Base-by-base conservation (phyloP, 2,113 vertebrate species). In the Kryptolebias marmoratus region DNA sequence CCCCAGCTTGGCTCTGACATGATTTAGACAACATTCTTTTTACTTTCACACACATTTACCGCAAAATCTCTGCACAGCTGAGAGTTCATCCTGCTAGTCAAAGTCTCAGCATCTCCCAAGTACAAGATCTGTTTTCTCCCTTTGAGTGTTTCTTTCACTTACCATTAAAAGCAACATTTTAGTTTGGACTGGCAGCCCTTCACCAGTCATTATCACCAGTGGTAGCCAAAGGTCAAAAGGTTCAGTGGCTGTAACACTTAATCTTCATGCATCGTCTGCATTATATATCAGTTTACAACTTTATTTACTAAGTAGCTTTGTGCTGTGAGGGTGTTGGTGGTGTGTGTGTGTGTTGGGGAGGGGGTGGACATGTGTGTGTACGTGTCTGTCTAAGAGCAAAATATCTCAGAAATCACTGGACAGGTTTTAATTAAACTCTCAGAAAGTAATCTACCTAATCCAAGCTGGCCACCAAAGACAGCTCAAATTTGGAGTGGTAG, bases 161-260 rank as follows among this genome's bases (percentile, higher is more conserved):
- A n/a, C 64, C 49, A 79, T 88, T 82, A 78, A 83, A 75, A 83
- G 87, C 87, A 13, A 7, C 70, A 22, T 52, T 76, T 80, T 48
- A 59, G 71, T 88, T 83, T 84, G 73, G 62, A 64, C 81, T 86
- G 80, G 83, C 80, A 78, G 52, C n/a, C 69, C 5, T 64, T 87
- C 75, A 81, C 81, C 39, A 42, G 57, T 80, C 70, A 74, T 87
- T 80, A 87, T 80, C 71, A 57, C 74, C 36, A 16, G 36, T 30
- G 32, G 66, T 74, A 66, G 64, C 30, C 60, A 10, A 49, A 79
- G 60, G 56, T 12, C 55, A 73, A 60, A 60, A 11, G 53, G 53
- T 64, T 71, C 72, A 58, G 28, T 52, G 18, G 30, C 44, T 71
- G 3, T 68, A 68, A 76, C 31, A 22, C 45, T 49, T 14, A 55